Conservation (phyloP, 2,888 invertebrate genomes). For the Metalampra italica region DNA sequence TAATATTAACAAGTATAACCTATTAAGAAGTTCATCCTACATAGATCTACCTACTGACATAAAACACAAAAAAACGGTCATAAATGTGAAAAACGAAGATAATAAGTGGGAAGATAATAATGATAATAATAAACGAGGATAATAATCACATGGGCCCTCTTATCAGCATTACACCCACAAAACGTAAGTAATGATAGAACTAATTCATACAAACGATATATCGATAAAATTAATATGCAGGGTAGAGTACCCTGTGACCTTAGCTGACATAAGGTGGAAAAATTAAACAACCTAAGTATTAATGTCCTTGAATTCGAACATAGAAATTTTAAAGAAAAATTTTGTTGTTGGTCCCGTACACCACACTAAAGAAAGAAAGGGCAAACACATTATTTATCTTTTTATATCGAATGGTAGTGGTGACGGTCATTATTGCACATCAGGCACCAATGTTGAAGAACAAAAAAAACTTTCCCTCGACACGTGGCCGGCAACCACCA, state of each 20-base stretch:
- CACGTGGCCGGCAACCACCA: too few species aligned
- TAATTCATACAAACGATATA: too few species aligned
- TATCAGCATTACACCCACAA: conserved; percentile 22
- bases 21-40: conserved; percentile 16
- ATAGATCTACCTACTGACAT: conserved; percentile 22
- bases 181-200: conserved; percentile 17
- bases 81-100: conserved; percentile 25
- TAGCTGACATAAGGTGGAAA: conserved; percentile 26
- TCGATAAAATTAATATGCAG: too few species aligned
- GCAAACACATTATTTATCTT: conserved; percentile 21
- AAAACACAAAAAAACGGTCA: conserved; percentile 20
- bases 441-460: too few species aligned
- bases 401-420: conserved; percentile 14
- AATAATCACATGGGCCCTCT: conserved; percentile 25
- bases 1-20: conserved; percentile 23
- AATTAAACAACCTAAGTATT: conserved; percentile 23
- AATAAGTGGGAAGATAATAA: too few species aligned
- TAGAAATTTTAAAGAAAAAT: conserved; percentile 11
- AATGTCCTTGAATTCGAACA: conserved; percentile 25
- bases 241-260: too few species aligned
- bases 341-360: too few species aligned
- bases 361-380: conserved; percentile 16
- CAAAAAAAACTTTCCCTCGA: too few species aligned
- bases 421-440: too few species aligned
- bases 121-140: too few species aligned